Evolutionary conservation across 2,113 vertebrate species (phyloP).

Genomic region (Mirounga angustirostris): DNA sequence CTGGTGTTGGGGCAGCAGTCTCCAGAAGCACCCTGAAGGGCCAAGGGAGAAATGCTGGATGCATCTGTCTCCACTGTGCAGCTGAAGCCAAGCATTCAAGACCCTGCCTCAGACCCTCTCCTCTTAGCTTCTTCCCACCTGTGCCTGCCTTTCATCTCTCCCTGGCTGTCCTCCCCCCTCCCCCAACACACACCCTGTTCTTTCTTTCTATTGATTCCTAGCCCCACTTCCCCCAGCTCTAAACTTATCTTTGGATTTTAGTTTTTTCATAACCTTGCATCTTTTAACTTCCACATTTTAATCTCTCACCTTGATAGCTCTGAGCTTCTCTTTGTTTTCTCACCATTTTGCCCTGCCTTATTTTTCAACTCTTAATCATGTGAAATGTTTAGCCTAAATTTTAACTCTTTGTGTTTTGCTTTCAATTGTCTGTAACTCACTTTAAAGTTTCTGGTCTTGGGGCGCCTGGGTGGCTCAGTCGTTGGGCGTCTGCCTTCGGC

Average conservation of each 20-base stretch:
- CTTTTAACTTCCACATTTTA: slow-evolving; percentile 17
- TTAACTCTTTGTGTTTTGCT: background rate
- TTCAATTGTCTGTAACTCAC: background rate
- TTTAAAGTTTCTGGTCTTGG: background rate
- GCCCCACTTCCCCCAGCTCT: background rate
- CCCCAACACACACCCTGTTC: background rate
- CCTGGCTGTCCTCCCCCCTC: background rate
- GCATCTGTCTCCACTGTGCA: background rate
- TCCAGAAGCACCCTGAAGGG: background rate
- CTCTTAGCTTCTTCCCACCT: background rate
- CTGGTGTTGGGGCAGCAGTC: background rate
- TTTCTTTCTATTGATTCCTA: background rate
- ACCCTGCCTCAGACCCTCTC: background rate
- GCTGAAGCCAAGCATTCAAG: background rate
- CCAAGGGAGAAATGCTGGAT: background rate
- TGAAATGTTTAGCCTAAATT: background rate
- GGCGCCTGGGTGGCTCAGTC: too few species aligned
- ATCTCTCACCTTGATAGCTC: slow-evolving; percentile 27
- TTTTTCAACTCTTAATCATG: background rate
- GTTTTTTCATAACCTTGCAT: background rate
- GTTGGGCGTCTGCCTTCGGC: too few species aligned
- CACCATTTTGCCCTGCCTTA: background rate
- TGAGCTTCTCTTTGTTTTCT: slow-evolving; percentile 24
- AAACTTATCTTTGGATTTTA: background rate
- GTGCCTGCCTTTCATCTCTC: background rate